phyloP scores from a whole-genome alignment of 1,140 invertebrate species.

The Meloidogyne hapla region DNA sequence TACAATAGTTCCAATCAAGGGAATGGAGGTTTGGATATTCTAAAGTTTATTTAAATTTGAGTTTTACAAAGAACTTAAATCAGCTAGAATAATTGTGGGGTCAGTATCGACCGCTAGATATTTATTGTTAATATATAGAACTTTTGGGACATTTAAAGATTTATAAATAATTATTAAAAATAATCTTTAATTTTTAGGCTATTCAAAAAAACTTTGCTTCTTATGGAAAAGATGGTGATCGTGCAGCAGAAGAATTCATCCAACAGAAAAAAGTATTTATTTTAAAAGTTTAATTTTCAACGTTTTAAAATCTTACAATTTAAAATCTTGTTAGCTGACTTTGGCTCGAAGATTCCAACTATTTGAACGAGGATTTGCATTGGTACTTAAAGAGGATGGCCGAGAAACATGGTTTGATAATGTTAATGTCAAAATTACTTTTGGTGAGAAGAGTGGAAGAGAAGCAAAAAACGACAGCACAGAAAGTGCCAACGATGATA shows the following conservation, averaged over 20 bases:
- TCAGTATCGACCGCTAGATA: too few relatives aligned
- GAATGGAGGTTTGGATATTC: slow-evolving; percentile 8
- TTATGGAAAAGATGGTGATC: slow-evolving; percentile 9
- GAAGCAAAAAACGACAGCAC: not conserved
- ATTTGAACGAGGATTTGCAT: slow-evolving; percentile 13
- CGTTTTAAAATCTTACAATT: too few relatives aligned
- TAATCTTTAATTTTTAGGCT: not conserved
- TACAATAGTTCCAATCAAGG: slow-evolving; percentile 9
- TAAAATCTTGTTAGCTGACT: slow-evolving; percentile 10
- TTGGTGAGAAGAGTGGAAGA: not conserved
- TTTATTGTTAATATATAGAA: too few relatives aligned
- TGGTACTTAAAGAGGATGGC: not conserved
- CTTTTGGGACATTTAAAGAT: too few relatives aligned
- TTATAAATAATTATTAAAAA: too few relatives aligned
- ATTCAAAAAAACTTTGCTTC: slow-evolving; percentile 6
- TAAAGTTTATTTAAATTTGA: not conserved
- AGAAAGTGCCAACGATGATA: not conserved
- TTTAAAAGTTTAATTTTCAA: not conserved
- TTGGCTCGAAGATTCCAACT: slow-evolving; percentile 16
- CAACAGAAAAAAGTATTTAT: slow-evolving; percentile 11
- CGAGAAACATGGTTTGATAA: not conserved
- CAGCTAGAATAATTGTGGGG: too few relatives aligned
- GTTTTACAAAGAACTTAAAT: too few relatives aligned
- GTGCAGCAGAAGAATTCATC: slow-evolving; percentile 5
- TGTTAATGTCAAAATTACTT: not conserved